Evolutionary conservation across 2,113 vertebrate species (phyloP), one percentile per base, ranked within the genome.

Genomic region (Manacus vitellinus): DNA sequence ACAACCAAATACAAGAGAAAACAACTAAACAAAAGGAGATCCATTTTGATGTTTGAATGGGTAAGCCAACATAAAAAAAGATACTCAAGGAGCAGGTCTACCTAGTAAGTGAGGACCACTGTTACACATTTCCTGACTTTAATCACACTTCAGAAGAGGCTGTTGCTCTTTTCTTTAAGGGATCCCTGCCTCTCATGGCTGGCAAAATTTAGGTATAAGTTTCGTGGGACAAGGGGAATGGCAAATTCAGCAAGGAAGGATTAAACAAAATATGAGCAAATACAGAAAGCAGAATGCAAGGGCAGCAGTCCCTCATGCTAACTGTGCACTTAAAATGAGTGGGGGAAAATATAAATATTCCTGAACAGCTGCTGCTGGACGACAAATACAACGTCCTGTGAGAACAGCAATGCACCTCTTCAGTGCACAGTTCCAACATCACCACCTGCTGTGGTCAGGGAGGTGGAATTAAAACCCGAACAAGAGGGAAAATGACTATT

Each of bases 371-470:
- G 70, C 58, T 90, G 47, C 55, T 71, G 63, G 47, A 44, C 8
- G 22, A 25, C 33, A 51, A 67, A 47, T 13, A 10, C 8, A 22
- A 21, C 3, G 7, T 76, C 84, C 84, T 85, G 24, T 21, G 74
- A 66, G 84, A 80, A 31, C 20, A 43, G n/a, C 31, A 51, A 6
- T 6, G 41, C 37, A 35, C 33, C 46, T 83, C 54, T 58, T 43
- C 51, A 35, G 44, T 20, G 46, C 17, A 12, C 4, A 3, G 8
- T 86, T 81, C 81, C 87, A 96, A 41, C 43, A 78, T 59, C 39
- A 52, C 85, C 96, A 94, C 87, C 92, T 97, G 94, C 49, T 92
- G 68, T 51, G 75, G 87, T 88, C 89, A 81, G 81, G 49, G 41
- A 95, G 84, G 65, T 51, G 74, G 76, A 84, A 63, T 89, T 80